phyloP scores from a whole-genome alignment of 2,888 invertebrate genomes.

The Pedicia rivosa region DNA sequence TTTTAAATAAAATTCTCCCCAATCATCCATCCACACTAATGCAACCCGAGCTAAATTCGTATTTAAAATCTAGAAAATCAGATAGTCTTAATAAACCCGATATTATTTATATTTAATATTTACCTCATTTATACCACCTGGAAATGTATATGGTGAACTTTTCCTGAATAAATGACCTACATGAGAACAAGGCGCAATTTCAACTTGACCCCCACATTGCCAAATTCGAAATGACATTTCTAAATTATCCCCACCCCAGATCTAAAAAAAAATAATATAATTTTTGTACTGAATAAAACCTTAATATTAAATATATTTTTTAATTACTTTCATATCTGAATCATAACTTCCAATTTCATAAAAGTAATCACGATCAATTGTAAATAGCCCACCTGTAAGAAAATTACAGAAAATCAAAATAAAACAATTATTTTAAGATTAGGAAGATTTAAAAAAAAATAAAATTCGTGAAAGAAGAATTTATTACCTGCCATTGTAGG shows the following conservation, averaged over 20 bases:
- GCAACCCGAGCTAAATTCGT: slow-evolving; percentile 87
- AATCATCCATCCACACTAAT: slow-evolving; percentile 96
- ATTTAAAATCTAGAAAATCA: too few relatives aligned
- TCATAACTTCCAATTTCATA: slow-evolving; percentile 80
- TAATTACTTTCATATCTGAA: slow-evolving; percentile 61
- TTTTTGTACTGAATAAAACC: background rate
- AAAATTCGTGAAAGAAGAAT: too few relatives aligned
- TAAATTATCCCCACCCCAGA: slow-evolving; percentile 98
- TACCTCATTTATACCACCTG: slow-evolving; percentile 73
- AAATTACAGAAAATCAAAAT: too few relatives aligned
- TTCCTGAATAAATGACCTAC: slow-evolving; percentile 88
- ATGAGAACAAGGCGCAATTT: slow-evolving; percentile 84
- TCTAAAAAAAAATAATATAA: slow-evolving; percentile 22
- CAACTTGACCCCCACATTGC: slow-evolving; percentile 85
- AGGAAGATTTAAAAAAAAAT: too few relatives aligned
- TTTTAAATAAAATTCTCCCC: slow-evolving; percentile 82
- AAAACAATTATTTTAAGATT: too few relatives aligned
- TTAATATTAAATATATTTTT: slow-evolving; percentile 29
- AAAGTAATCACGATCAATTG: slow-evolving; percentile 73
- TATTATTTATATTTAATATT: too few relatives aligned
- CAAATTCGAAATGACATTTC: slow-evolving; percentile 94
- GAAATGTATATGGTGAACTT: slow-evolving; percentile 89
- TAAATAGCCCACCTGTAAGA: slow-evolving; percentile 69
- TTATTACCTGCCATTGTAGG: slow-evolving; percentile 95
- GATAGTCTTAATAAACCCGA: too few relatives aligned